These are phyloP conservation scores for Cryptocephalus moraei DNA, from an alignment of 2,888 invertebrate species.

Conservation along the genomic window DNA sequence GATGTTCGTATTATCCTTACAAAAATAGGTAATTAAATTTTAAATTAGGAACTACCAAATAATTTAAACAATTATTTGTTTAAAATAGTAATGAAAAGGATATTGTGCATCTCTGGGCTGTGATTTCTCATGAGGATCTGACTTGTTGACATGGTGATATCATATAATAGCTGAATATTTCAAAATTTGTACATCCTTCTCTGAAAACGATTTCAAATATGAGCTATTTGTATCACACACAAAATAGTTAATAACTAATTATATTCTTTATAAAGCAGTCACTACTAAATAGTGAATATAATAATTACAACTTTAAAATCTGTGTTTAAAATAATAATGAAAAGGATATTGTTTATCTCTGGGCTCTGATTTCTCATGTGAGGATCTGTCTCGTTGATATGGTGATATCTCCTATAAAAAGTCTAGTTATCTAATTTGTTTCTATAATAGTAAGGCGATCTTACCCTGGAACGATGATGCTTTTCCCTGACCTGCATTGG, in stretches of 20 bases:
- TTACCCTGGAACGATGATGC: constrained; percentile 64
- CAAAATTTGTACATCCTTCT: too few relatives aligned
- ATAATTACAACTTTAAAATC: neutral
- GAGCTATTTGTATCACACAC: too few relatives aligned
- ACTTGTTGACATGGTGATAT: too few relatives aligned
- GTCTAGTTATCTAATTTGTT: neutral
- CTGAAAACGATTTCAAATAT: too few relatives aligned
- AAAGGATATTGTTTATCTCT: constrained; percentile 80
- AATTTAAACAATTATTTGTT: too few relatives aligned
- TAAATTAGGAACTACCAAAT: too few relatives aligned
- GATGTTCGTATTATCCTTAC: too few relatives aligned
- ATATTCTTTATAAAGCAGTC: too few relatives aligned
- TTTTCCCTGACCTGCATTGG: constrained; percentile 56
- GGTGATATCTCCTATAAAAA: constrained; percentile 69
- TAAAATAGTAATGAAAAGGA: constrained; percentile 38
- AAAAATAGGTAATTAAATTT: too few relatives aligned
- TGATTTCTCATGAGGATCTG: constrained; percentile 51
- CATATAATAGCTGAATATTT: too few relatives aligned
- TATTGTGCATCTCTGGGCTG: constrained; percentile 75
- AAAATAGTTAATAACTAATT: too few relatives aligned
- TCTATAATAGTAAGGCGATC: constrained; percentile 15
- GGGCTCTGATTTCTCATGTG: constrained; percentile 59
- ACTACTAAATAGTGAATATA: too few relatives aligned
- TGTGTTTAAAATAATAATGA: neutral
- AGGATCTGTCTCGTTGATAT: constrained; percentile 55